These are phyloP conservation scores for Lepidochrysops patricia DNA, from an alignment of 2,888 invertebrate genomes.

Conservation along the genomic window DNA sequence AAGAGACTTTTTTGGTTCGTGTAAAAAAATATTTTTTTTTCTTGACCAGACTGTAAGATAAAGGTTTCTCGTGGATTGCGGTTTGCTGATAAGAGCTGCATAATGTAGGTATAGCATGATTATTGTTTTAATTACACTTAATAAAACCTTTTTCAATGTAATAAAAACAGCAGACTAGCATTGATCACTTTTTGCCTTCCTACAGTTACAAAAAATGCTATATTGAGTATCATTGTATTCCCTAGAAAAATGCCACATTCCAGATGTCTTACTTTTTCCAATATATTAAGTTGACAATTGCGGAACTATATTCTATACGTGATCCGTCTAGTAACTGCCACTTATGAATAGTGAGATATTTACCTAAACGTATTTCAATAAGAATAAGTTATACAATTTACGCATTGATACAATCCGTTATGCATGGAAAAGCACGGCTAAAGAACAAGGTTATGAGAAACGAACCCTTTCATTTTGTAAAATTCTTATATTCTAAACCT, in stretches of 20 bases:
- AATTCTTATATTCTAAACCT: conserved; percentile 16
- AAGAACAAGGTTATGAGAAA: conserved; percentile 22
- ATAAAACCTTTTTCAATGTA: not conserved
- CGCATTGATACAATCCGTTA: conserved; percentile 29
- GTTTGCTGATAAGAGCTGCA: not conserved
- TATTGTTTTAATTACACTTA: not conserved
- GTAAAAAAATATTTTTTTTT: too few relatives aligned
- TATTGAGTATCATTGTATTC: too few relatives aligned
- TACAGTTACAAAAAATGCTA: not conserved
- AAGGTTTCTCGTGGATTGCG: not conserved
- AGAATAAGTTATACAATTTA: conserved; percentile 9
- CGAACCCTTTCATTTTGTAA: conserved; percentile 17
- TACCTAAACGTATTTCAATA: conserved; percentile 12
- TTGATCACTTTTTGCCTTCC: not conserved
- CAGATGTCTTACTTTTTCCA: too few relatives aligned
- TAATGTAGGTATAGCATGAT: not conserved
- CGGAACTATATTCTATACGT: not conserved
- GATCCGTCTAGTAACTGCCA: not conserved
- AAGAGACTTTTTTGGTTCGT: too few relatives aligned
- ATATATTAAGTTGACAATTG: too few relatives aligned
- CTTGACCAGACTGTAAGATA: too few relatives aligned
- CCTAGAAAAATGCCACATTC: too few relatives aligned
- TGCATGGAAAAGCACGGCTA: conserved; percentile 27
- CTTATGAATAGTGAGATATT: not conserved
- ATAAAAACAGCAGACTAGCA: not conserved